Evolutionary conservation across 2,113 vertebrate species (phyloP).

Genomic region (Penelope pileata): DNA sequence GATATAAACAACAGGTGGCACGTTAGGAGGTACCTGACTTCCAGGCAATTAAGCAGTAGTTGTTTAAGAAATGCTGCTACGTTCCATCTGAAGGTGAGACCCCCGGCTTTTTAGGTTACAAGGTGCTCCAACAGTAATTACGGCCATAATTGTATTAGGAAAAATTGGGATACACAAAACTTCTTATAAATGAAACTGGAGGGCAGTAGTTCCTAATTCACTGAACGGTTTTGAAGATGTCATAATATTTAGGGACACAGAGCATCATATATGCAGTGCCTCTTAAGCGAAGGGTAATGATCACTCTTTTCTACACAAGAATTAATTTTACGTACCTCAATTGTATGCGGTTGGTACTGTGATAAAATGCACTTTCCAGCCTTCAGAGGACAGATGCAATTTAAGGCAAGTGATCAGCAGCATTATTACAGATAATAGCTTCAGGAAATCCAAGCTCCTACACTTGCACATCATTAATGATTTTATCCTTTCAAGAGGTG

Average conservation of each 20-base stretch:
- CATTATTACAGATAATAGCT: not conserved
- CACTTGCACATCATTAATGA: not conserved
- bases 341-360: not conserved
- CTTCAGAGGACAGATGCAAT: not conserved
- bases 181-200: not conserved
- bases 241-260: not conserved
- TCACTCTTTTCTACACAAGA: not conserved
- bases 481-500: not conserved
- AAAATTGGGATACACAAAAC: not conserved
- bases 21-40: not conserved
- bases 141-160: not conserved
- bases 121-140: not conserved
- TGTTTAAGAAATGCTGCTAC: not conserved
- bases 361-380: not conserved
- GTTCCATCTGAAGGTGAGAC: not conserved
- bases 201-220: not conserved
- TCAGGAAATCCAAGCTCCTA: not conserved
- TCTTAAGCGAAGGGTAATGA: not conserved
- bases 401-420: conserved; percentile 11
- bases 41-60: not conserved
- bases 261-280: not conserved
- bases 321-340: not conserved
- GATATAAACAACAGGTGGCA: not conserved
- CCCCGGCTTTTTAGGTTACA: not conserved
- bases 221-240: not conserved